Base-by-base conservation (phyloP, 1,140 invertebrate species). In the Acarapis woodi region DNA sequence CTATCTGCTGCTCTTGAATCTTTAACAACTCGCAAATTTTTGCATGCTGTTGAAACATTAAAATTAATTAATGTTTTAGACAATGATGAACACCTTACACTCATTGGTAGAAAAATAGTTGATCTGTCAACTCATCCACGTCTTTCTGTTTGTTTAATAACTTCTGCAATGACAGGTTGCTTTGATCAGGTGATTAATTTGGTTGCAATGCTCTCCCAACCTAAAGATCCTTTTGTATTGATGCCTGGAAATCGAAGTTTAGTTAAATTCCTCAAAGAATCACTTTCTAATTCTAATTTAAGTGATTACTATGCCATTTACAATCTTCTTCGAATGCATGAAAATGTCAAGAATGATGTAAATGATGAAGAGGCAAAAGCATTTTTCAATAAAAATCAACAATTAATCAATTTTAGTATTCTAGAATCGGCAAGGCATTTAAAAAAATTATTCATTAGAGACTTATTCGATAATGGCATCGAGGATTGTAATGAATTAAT, bases 51-150 rank as follows among this genome's bases (percentile, higher is more conserved):
- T 3, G 37, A 51, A 0, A 58, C 62, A 42, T 53, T 70, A 4
- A 51, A 58, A 14, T 47, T 57, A 37, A 47, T 68, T 25, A 61
- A 58, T 9, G 62, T 62, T 2, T 44, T 70, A 3, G 61, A 67
- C 38, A 5, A 49, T 0, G 40, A 64, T 3, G 61, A 66, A 45
- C 57, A 62, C 41, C 45, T 70, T 5, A 70, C 67, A 2, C 43
- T 57, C 2, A 47, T 70, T 2, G 67, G 68, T 3, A 52, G 51
- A 38, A 40, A 62, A 6, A 52, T 69, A 14, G 51, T 56, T 0
- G n/a, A 47, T 0, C 57, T 70, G 37, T 44, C 57, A 4, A 46
- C 62, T 2, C 55, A 62, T 49, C 66, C 67, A 3, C 59, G 58
- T 33, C 41, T 68, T 8, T 64, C 58, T 16, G 59, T 60, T 47